phyloP scores from a whole-genome alignment of 2,888 invertebrate species.

The Rotaria magnacalcarata region DNA sequence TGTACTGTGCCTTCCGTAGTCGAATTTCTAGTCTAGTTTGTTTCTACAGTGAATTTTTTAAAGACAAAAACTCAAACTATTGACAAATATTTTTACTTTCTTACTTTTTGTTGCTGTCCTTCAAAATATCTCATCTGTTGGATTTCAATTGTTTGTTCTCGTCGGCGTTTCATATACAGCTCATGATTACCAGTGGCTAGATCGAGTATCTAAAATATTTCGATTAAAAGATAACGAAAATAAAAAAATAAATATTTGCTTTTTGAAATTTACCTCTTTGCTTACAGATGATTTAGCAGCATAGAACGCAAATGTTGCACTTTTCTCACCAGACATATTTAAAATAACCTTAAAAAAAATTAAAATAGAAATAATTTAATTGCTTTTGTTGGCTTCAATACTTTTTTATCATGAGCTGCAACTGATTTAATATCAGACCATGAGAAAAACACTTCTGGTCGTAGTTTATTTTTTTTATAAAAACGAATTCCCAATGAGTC shows the following conservation, averaged over 20 bases:
- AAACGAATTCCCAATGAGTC: conserved; percentile 35
- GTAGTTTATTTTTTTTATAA: conserved; percentile 60
- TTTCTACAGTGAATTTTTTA: too few relatives aligned
- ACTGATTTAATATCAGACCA: conserved; percentile 96
- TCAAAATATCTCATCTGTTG: conserved; percentile 46
- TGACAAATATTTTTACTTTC: too few relatives aligned
- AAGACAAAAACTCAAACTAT: too few relatives aligned
- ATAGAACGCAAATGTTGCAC: conserved; percentile 5
- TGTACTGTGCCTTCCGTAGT: too few relatives aligned
- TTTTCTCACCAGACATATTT: background rate
- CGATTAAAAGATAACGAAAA: background rate
- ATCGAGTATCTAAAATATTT: conserved; percentile 37
- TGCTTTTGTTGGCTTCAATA: conserved; percentile 32
- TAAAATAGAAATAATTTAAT: too few relatives aligned
- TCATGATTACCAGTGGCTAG: conserved; percentile 46
- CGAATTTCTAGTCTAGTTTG: too few relatives aligned
- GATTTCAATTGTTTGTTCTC: conserved; percentile 46
- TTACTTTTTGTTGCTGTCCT: conserved; percentile 19
- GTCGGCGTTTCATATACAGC: conserved; percentile 45
- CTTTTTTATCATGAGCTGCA: conserved; percentile 85
- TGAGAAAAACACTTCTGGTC: conserved; percentile 88
- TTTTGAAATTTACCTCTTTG: background rate
- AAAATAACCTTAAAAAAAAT: background rate
- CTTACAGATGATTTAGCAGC: conserved; percentile 20
- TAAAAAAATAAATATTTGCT: background rate